Percentiles rank a stretch among this genome's conserved stretches.
Conservation (phyloP, 2,888 invertebrate genomes). For the Ariolimax columbianus region DNA sequence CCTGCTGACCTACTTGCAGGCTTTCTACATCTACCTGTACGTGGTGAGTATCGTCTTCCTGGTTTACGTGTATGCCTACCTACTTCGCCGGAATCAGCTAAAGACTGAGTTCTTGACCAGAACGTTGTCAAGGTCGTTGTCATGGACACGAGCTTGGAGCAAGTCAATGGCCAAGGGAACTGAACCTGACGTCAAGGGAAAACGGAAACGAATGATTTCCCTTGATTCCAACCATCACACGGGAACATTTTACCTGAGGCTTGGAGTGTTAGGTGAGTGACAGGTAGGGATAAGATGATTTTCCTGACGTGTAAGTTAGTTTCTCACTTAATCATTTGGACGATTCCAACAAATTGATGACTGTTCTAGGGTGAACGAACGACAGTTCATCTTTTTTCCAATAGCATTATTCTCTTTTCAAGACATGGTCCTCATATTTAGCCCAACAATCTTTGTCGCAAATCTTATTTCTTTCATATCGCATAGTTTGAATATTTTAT, state of each 20-base stretch:
- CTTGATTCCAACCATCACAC: conserved; percentile 58
- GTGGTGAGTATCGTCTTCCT: conserved; percentile 62
- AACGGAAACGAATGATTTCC: conserved; percentile 54
- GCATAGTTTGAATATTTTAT: too few relatives aligned
- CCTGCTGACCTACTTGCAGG: conserved; percentile 52
- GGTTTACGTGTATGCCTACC: conserved; percentile 60
- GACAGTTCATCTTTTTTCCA: too few relatives aligned
- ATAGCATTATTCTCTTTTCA: too few relatives aligned
- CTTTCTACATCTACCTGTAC: conserved; percentile 66
- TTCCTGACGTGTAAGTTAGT: too few relatives aligned
- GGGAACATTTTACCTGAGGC: conserved; percentile 64
- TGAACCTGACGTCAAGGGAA: conserved; percentile 5
- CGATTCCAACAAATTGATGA: too few relatives aligned
- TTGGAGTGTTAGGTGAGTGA: conserved; percentile 63
- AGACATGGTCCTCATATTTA: too few relatives aligned
- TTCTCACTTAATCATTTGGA: too few relatives aligned
- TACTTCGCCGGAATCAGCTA: conserved; percentile 57
- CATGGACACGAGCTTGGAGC: conserved; percentile 53
- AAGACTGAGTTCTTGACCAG: conserved; percentile 50
- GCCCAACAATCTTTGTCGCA: too few relatives aligned
- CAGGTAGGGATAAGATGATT: too few relatives aligned
- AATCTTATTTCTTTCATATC: too few relatives aligned
- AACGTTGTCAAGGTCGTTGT: conserved; percentile 51
- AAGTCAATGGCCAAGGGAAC: conserved; percentile 42
- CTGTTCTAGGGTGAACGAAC: too few relatives aligned